phyloP scores from a whole-genome alignment of 2,888 invertebrate genomes.

The Calameuta filiformis region DNA sequence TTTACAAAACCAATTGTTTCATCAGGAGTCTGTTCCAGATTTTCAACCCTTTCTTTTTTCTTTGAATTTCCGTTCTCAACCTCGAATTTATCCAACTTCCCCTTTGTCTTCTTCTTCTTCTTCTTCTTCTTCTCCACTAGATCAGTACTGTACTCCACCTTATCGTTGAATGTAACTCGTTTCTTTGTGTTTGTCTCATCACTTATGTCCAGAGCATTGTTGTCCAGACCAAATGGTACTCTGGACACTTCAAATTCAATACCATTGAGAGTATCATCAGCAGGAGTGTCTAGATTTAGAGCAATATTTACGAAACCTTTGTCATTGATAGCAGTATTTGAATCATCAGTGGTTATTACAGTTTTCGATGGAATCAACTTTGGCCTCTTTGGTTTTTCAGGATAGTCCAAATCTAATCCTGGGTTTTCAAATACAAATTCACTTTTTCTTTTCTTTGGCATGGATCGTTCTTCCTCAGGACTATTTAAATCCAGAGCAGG shows the following conservation, averaged over 20 bases:
- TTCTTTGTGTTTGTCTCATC: constrained; percentile 53
- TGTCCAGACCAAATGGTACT: constrained; percentile 48
- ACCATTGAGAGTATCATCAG: constrained; percentile 32
- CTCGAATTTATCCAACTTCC: constrained; percentile 56
- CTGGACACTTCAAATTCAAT: constrained; percentile 50
- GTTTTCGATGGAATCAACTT: constrained; percentile 15
- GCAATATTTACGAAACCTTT: constrained; percentile 37
- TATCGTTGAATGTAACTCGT: constrained; percentile 60
- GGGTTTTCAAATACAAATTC: constrained; percentile 22
- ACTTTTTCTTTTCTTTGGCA: constrained; percentile 36
- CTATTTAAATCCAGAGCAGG: constrained; percentile 8
- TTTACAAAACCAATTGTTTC: constrained; percentile 44
- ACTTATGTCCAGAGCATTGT: constrained; percentile 54
- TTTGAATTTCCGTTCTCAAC: constrained; percentile 47
- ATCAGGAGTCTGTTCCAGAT: constrained; percentile 11
- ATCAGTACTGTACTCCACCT: constrained; percentile 54
- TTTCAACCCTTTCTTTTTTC: constrained; percentile 34
- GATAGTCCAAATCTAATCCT: constrained; percentile 20
- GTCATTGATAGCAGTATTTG: background rate
- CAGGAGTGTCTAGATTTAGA: constrained; percentile 31
- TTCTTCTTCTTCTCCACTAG: constrained; percentile 43
- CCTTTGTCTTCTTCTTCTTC: constrained; percentile 39
- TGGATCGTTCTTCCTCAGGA: background rate
- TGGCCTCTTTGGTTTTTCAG: constrained; percentile 21
- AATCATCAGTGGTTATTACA: background rate